These are phyloP conservation scores for Magallana angulata DNA, from an alignment of 1,140 invertebrate genomes.

Conservation along the genomic window DNA sequence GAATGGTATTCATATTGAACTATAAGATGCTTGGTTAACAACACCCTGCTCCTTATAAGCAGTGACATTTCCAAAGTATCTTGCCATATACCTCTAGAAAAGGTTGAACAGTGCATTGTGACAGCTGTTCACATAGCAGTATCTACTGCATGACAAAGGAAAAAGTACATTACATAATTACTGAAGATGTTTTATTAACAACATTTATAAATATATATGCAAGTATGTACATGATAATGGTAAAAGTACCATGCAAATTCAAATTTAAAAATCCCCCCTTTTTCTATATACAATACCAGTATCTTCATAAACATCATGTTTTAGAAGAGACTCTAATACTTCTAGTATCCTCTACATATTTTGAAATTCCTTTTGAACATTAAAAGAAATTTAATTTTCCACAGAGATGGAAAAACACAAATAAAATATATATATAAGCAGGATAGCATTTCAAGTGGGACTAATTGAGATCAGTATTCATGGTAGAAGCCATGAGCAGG, in stretches of 20 bases:
- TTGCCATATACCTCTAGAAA: no score
- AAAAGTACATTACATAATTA: no score
- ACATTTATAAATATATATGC: neutral
- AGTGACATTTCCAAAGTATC: no score
- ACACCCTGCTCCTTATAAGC: no score
- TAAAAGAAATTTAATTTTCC: neutral
- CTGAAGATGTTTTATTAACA: neutral
- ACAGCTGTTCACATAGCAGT: no score
- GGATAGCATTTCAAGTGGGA: neutral
- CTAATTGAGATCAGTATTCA: slow-evolving; percentile 58
- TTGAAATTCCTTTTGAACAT: neutral
- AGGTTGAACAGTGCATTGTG: no score
- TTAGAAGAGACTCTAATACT: neutral
- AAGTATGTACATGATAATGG: slow-evolving; percentile 9
- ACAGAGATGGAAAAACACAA: neutral
- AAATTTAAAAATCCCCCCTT: neutral
- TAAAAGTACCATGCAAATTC: slow-evolving; percentile 17
- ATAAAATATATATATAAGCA: neutral
- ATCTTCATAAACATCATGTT: neutral
- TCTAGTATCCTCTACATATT: neutral
- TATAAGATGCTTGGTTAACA: no score
- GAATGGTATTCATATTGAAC: no score
- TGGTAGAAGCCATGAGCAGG: slow-evolving; percentile 71
- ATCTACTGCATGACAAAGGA: no score
- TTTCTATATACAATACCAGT: neutral